Base-by-base conservation (phyloP, 1,140 invertebrate genomes). In the Odontomachus brunneus region DNA sequence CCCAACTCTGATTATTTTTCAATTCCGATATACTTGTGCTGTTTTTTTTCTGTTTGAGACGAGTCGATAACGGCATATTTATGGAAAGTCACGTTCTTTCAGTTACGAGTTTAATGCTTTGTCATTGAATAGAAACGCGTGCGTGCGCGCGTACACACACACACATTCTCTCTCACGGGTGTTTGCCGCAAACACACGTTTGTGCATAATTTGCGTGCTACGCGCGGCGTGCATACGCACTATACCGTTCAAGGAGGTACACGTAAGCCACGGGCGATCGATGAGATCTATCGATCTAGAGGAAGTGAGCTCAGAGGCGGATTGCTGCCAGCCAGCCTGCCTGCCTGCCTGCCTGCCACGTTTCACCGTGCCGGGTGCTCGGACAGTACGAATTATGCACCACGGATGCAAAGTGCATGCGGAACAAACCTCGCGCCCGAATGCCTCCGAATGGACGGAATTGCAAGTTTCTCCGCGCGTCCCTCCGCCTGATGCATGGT, bases 301-400 rank as follows among this genome's bases (percentile, higher is more conserved):
- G 74, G 17, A 38, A 17, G 60, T 17, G 59, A 65, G 48, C 60
- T 51, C 49, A 59, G 29, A 48, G 59, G 24, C n/a, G 33, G 29
- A 33, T 5, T 33, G 29, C 5, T 33, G 29, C 29, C 29, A 33
- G 29, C 29, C 29, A 33, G 29, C 29, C 29, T 33, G 66, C 57
- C 81, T 71, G 19, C 19, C n/a, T n/a, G 29, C 29, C 29, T 33
- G 66, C 57, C 81, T 71, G 19, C 19, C n/a, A n/a, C n/a, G n/a
- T n/a, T n/a, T n/a, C n/a, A n/a, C n/a, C n/a, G n/a, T n/a, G 48
- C 26, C 59, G 44, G 5, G 7, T 66, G 49, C 83, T 80, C 85
- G 88, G 82, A 90, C 89, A 83, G 26, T 57, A 74, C 84, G 84
- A 91, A 92, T 93, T 93, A 91, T 92, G 89, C 89, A 90, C 83